Percentiles rank a stretch among this genome's conserved stretches.
Evolutionary conservation across 23 tunicate species (phyloP).

Genomic region (Phallusia fumigata): DNA sequence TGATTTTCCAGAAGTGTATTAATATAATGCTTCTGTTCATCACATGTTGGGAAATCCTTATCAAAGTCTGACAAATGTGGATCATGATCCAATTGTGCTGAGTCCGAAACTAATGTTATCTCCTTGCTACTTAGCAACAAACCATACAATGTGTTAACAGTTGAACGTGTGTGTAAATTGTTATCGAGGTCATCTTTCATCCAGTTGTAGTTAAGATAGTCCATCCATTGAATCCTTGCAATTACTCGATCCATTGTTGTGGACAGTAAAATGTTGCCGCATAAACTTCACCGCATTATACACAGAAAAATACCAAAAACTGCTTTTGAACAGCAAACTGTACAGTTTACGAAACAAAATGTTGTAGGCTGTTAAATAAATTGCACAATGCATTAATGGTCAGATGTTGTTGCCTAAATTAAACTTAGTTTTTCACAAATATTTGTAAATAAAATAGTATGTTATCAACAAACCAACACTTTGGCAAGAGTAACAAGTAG

Average conservation of each 20-base stretch:
- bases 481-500: no score
- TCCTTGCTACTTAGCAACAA: slow-evolving; percentile 65
- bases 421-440: no score
- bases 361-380: no score
- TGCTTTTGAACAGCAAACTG: background rate
- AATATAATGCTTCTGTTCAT: slow-evolving; percentile 81
- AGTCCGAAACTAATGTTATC: slow-evolving; percentile 34
- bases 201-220: slow-evolving; percentile 65
- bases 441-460: no score
- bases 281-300: background rate
- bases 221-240: slow-evolving; percentile 61
- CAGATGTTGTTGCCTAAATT: no score
- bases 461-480: no score
- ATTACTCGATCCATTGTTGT: slow-evolving; percentile 39
- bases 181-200: slow-evolving; percentile 30
- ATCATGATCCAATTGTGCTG: slow-evolving; percentile 37
- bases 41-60: slow-evolving; percentile 42
- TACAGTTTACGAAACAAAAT: background rate
- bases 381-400: no score
- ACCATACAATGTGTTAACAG: slow-evolving; percentile 39
- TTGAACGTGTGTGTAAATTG: slow-evolving; percentile 30
- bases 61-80: slow-evolving; percentile 62
- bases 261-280: background rate
- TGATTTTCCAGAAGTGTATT: slow-evolving; percentile 62
- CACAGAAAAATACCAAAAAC: background rate